A percentile compares a stretch with the other conserved stretches of the same genome.
Evolutionary conservation across 2,113 vertebrate species (phyloP).

Genomic region (Hemichromis elongatus): DNA sequence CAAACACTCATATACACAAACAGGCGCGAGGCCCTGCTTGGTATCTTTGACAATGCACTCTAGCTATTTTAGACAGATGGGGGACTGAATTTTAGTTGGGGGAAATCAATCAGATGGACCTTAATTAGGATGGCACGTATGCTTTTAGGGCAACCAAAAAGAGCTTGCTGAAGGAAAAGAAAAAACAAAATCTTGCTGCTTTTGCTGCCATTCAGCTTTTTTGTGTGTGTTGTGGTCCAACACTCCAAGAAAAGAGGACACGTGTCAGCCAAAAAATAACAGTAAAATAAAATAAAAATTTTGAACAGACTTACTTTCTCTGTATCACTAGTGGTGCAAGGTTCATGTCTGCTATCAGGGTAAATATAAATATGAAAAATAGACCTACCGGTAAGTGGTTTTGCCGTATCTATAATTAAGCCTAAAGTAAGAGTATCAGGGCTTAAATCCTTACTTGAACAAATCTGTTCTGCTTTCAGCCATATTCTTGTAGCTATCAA

Average conservation of each 20-base stretch:
- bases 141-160: slow-evolving; percentile 9
- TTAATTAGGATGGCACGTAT: slow-evolving; percentile 49
- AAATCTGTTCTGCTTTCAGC: not conserved
- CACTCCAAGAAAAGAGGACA: not conserved
- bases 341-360: not conserved
- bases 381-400: not conserved
- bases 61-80: slow-evolving; percentile 34
- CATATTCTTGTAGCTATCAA: not conserved
- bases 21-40: not conserved
- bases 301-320: not conserved
- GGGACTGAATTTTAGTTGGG: slow-evolving; percentile 1
- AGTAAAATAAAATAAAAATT: not conserved
- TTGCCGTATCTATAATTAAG: not conserved
- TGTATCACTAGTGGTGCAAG: not conserved
- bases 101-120: slow-evolving; percentile 30
- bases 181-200: not conserved
- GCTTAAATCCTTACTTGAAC: not conserved
- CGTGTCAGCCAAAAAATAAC: not conserved
- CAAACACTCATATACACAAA: not conserved
- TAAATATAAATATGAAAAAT: not conserved
- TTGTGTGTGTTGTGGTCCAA: not conserved
- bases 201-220: not conserved
- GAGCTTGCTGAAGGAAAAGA: not conserved
- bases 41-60: slow-evolving; percentile 12
- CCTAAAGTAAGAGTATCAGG: not conserved